Evolutionary conservation across 1,140 invertebrate species (phyloP).

Genomic region (Helicoverpa armigera): DNA sequence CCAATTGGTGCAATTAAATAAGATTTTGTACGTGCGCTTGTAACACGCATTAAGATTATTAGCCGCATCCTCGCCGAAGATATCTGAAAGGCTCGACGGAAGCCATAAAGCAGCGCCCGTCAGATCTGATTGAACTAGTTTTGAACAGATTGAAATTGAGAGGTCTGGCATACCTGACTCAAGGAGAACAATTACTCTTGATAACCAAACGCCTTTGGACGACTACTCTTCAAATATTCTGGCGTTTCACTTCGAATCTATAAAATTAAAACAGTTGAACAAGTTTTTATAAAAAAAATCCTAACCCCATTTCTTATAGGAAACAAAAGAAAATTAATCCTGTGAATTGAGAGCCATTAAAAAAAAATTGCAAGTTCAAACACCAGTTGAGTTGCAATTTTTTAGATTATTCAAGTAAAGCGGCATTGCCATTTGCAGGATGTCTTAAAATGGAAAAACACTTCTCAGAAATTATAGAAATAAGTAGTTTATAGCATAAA

Average conservation of each 20-base stretch:
- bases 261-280: too few relatives aligned
- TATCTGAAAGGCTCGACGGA: conserved; percentile 26
- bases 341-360: too few relatives aligned
- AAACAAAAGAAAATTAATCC: too few relatives aligned
- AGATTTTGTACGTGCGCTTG: conserved; percentile 19
- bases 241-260: not conserved
- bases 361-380: too few relatives aligned
- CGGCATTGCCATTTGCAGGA: too few relatives aligned
- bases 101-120: conserved; percentile 20
- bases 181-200: conserved; percentile 17
- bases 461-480: not conserved
- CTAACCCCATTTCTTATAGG: too few relatives aligned
- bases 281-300: too few relatives aligned
- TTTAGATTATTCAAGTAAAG: too few relatives aligned
- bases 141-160: conserved; percentile 44
- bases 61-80: conserved; percentile 20
- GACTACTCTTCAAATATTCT: not conserved
- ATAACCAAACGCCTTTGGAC: conserved; percentile 21
- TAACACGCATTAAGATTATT: conserved; percentile 14
- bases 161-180: conserved; percentile 25
- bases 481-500: not conserved
- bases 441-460: too few relatives aligned
- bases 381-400: too few relatives aligned
- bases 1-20: conserved; percentile 37
- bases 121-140: conserved; percentile 30